Evolutionary conservation across 2,888 invertebrate genomes (phyloP), one percentile per base, ranked within the genome.

Genomic region (Scaptomyza cyrtandrae): DNA sequence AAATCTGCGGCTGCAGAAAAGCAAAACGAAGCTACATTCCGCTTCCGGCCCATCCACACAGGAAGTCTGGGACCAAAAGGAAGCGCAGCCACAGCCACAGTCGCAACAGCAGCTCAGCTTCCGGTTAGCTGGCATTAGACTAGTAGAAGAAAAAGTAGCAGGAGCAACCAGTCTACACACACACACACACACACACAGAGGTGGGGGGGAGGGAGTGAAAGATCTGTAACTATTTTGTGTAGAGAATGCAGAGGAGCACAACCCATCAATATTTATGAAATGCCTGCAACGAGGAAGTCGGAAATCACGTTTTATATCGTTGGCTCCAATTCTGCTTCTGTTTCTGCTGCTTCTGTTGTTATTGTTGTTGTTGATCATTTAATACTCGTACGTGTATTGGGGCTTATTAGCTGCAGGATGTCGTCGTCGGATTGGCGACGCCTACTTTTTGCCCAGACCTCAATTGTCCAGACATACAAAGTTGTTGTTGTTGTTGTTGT

Each of bases 381-480:
- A 24, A 7, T 71, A 80, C 16, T 9, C 39, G 39, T 39, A 39
- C 74, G 83, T 80, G 71, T 70, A 71, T 53, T 71, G 74, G 68
- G 67, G 70, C 72, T 79, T 74, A 86, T 82, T 86, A 86, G 78
- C 61, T 78, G 86, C 82, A 82, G 83, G 83, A 83, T 83, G 83
- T 82, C 39, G 39, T n/a, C 33, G 33, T 31, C 31, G 63, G 66
- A 62, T 41, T 53, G 63, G 66, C 58, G 83, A 83, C 86, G 83
- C 83, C 86, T 83, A 77, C 83, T 86, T 83, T 86, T 86, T 86
- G 70, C 68, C 75, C 60, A 29, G 81, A 81, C 86, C 39, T 50
- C 64, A 49, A 54, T 45, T 27, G 58, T 48, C 54, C 52, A 66
- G 57, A 63, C 65, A 44, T 44, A 16, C 46, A 16, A 27, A 55